Evolutionary conservation across 2,888 invertebrate genomes (phyloP), one percentile per base, ranked within the genome.

Genomic region (Drosophila atripex): DNA sequence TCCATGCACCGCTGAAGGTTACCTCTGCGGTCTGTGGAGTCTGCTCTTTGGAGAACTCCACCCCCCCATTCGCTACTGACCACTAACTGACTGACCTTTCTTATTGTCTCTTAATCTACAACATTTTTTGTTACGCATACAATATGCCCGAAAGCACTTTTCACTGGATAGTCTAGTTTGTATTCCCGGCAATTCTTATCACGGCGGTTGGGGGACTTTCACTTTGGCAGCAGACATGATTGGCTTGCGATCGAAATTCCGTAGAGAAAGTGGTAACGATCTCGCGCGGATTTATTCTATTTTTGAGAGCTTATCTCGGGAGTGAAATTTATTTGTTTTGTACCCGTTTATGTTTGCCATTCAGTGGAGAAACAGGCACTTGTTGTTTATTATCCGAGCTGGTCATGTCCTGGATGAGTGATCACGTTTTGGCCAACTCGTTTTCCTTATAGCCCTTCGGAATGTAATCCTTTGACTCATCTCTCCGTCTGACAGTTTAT

Each of bases 1-100:
- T 51, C 16, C 50, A 39, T 45, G 47, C 30, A 70, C 50, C 64
- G 52, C 55, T 59, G 82, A 80, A 86, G 85, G 87, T 87, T 51
- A 80, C 53, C 58, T 71, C 53, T 78, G 74, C 52, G 78, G 78
- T 73, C 71, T 35, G 6, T 9, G 74, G 50, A 76, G 78, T 73
- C 71, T 35, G 6, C 16, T 12, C 35, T n/a, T 12, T n/a, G 52
- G 51, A 50, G 52, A 32, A 66, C 66, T 56, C 41, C 21, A 8
- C 12, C 16, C 18, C n/a, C 50, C n/a, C 30, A 50, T 25, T n/a
- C 35, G n/a, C 35, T 35, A 6, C n/a, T 35, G 35, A 35, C 35
- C 35, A 35, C 35, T n/a, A 35, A n/a, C 35, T 14, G 32, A 52
- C 52, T 71, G 71, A 65, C 64, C 65, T 64, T 52, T 65, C 30